phyloP scores from a whole-genome alignment of 2,888 invertebrate genomes.

The Germaria angustata region DNA sequence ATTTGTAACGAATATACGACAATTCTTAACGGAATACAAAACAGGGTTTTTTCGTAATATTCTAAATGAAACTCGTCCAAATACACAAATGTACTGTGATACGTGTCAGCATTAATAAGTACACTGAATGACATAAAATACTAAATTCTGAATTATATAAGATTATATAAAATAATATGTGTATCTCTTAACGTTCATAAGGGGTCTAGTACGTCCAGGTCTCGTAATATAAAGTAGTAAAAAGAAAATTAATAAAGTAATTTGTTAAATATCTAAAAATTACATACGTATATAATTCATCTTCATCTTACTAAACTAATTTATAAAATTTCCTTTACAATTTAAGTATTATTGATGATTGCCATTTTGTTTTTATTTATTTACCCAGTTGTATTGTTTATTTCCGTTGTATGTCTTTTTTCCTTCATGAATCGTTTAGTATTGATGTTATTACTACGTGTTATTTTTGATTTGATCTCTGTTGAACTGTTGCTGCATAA shows the following conservation, averaged over 20 bases:
- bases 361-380: conserved; percentile 55
- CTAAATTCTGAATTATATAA: too few species aligned
- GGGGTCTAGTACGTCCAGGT: background rate
- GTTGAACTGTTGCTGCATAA: conserved; percentile 59
- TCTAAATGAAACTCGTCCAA: background rate
- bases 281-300: background rate
- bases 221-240: background rate
- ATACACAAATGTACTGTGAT: background rate
- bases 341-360: conserved; percentile 61
- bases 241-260: background rate
- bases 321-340: conserved; percentile 49
- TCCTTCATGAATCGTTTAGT: background rate
- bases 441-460: conserved; percentile 45
- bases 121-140: too few species aligned
- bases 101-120: background rate
- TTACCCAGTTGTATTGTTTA: conserved; percentile 15
- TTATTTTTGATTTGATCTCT: conserved; percentile 59
- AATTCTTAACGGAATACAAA: background rate
- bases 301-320: conserved; percentile 42
- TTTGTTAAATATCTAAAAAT: conserved; percentile 32
- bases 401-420: conserved; percentile 10
- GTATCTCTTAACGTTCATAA: background rate
- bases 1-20: too few species aligned
- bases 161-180: too few species aligned
- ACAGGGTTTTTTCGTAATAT: background rate